A percentile compares a stretch with the other conserved stretches of the same genome.
These are phyloP conservation scores for Linurgus olivaceus DNA, from an alignment of 2,797 vertebrate genomes.

Conservation along the genomic window DNA sequence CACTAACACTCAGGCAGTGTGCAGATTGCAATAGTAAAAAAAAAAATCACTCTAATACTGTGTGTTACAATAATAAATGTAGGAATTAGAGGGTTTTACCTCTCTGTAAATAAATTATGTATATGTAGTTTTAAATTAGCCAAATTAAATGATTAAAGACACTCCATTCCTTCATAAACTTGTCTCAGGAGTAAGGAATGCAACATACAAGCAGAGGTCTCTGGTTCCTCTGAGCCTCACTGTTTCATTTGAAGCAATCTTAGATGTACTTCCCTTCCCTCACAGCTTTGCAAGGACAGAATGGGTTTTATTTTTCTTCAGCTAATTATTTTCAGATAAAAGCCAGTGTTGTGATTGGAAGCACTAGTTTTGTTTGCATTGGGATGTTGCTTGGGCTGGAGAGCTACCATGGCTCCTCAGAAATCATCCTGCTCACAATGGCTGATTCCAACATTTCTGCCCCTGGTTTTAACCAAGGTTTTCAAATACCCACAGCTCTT, in stretches of 20 bases:
- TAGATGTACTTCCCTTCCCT: neutral
- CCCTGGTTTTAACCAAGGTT: neutral
- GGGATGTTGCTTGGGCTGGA: neutral
- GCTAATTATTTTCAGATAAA: conserved; percentile 36
- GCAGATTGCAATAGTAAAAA: conserved; percentile 69
- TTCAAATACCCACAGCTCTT: neutral
- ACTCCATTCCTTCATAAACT: conserved; percentile 86
- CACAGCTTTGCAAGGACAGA: neutral
- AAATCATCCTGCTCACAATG: neutral
- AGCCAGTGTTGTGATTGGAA: neutral
- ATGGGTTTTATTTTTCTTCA: conserved; percentile 11
- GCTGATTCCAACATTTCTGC: neutral
- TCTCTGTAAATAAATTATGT: conserved; percentile 83
- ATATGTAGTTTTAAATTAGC: conserved; percentile 83
- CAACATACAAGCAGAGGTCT: conserved; percentile 9
- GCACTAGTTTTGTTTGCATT: neutral
- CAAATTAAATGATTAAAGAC: conserved; percentile 90
- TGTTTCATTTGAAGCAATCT: conserved; percentile 45
- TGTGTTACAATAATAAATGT: conserved; percentile 85
- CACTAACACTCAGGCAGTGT: conserved; percentile 79
- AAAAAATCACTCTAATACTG: conserved; percentile 72
- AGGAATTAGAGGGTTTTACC: conserved; percentile 85
- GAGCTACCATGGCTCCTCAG: neutral
- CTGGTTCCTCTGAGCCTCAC: conserved; percentile 34
- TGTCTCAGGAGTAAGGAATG: conserved; percentile 73